Evolutionary conservation across 2,797 vertebrate species (phyloP).

Genomic region (Coilia nasus): DNA sequence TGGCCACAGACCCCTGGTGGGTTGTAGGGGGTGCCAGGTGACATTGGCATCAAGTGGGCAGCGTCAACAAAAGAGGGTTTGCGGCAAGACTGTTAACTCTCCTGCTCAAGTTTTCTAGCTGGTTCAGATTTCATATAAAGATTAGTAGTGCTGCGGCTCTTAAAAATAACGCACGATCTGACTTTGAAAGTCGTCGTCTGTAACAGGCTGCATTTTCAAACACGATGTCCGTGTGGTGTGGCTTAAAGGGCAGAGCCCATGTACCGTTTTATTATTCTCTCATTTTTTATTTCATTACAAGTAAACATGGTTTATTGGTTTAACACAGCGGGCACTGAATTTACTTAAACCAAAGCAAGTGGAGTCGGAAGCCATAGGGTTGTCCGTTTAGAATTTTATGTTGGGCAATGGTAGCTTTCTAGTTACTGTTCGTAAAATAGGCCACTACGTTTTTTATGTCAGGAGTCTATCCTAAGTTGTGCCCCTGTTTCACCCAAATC

Average conservation of each 20-base stretch:
- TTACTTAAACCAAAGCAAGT: conserved; percentile 41
- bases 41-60: background rate
- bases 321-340: conserved; percentile 23
- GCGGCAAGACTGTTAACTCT: background rate
- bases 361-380: conserved; percentile 30
- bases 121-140: background rate
- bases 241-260: conserved; percentile 81
- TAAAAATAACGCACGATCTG: conserved; percentile 75
- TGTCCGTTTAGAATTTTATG: conserved; percentile 51
- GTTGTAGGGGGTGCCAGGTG: background rate
- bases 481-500: background rate
- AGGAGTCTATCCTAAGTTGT: conserved; percentile 4
- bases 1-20: background rate
- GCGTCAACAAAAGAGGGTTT: background rate
- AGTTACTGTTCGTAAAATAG: background rate
- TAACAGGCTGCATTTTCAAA: conserved; percentile 58
- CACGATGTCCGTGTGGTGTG: conserved; percentile 74
- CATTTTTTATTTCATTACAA: conserved; percentile 29
- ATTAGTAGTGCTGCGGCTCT: background rate
- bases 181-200: conserved; percentile 67
- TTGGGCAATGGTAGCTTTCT: background rate
- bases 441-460: background rate
- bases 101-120: background rate
- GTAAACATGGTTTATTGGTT: conserved; percentile 28
- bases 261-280: conserved; percentile 55